These are phyloP conservation scores for Folsomia manolachei DNA, from an alignment of 2,888 invertebrate genomes.

Conservation along the genomic window DNA sequence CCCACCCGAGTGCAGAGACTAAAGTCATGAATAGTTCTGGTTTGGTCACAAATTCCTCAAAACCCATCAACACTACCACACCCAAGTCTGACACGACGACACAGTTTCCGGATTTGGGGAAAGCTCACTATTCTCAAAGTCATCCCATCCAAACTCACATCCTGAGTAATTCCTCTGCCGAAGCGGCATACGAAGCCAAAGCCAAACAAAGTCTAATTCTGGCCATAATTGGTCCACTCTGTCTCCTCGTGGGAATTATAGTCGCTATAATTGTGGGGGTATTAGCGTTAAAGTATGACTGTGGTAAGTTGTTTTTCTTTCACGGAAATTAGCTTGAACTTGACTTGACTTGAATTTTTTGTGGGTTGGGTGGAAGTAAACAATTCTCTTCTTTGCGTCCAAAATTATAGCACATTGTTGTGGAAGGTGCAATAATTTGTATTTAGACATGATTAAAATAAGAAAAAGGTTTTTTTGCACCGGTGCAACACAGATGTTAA, in stretches of 20 bases:
- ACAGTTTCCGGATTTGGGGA: not conserved
- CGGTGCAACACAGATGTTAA: no score
- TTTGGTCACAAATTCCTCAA: slow-evolving; percentile 21
- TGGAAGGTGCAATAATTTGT: no score
- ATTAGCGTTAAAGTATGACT: slow-evolving; percentile 47
- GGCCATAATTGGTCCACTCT: slow-evolving; percentile 44
- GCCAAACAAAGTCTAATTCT: slow-evolving; percentile 35
- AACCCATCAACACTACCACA: slow-evolving; percentile 18
- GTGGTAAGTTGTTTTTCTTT: no score
- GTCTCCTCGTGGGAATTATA: slow-evolving; percentile 39
- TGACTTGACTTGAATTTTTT: no score
- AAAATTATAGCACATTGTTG: no score
- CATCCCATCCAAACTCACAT: not conserved
- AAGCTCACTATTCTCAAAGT: slow-evolving; percentile 20
- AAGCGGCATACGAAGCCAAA: slow-evolving; percentile 24
- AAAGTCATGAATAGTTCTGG: slow-evolving; percentile 12
- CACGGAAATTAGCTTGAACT: no score
- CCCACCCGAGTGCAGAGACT: slow-evolving; percentile 16
- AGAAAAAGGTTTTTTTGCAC: no score
- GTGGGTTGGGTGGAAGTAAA: no score
- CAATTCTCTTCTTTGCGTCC: no score
- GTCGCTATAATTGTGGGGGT: slow-evolving; percentile 38
- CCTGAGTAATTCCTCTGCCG: not conserved
- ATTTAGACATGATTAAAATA: no score
- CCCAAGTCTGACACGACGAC: not conserved